Evolutionary conservation across 2,113 vertebrate species (phyloP).

Genomic region (Megaptera novaeangliae): DNA sequence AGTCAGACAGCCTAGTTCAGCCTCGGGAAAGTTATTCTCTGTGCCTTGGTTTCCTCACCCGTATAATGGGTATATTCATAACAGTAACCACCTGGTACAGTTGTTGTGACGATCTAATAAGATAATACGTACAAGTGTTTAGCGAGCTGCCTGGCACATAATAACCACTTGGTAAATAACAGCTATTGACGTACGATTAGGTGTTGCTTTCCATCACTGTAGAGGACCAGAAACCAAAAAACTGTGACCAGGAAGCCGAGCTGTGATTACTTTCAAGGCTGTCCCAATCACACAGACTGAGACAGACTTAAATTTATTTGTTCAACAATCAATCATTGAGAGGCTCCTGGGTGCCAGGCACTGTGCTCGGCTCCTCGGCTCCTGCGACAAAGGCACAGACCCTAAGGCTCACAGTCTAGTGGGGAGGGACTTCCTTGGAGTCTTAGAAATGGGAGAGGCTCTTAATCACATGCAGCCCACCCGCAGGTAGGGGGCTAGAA

Average conservation of each 20-base stretch:
- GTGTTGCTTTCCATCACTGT: neutral
- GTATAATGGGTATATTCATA: slow-evolving; percentile 64
- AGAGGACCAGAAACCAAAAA: neutral
- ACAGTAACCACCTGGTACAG: slow-evolving; percentile 28
- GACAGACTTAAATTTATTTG: neutral
- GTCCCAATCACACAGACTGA: neutral
- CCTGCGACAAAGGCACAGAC: neutral
- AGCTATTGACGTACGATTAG: neutral
- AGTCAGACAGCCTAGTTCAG: neutral
- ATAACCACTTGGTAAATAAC: neutral
- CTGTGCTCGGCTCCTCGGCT: neutral
- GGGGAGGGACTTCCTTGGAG: neutral
- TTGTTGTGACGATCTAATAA: slow-evolving; percentile 12
- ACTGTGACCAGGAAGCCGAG: neutral
- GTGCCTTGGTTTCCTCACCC: slow-evolving; percentile 69
- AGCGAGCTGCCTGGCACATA: neutral
- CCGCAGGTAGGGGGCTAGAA: neutral
- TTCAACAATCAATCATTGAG: neutral
- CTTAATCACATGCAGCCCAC: neutral
- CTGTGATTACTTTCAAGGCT: neutral
- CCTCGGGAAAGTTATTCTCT: neutral
- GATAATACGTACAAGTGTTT: neutral
- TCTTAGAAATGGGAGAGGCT: slow-evolving; percentile 64
- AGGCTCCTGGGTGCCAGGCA: neutral
- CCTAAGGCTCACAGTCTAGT: slow-evolving; percentile 60